These are phyloP conservation scores for Ceyx margarethae DNA, from an alignment of 2,113 vertebrate species.

Conservation along the genomic window DNA sequence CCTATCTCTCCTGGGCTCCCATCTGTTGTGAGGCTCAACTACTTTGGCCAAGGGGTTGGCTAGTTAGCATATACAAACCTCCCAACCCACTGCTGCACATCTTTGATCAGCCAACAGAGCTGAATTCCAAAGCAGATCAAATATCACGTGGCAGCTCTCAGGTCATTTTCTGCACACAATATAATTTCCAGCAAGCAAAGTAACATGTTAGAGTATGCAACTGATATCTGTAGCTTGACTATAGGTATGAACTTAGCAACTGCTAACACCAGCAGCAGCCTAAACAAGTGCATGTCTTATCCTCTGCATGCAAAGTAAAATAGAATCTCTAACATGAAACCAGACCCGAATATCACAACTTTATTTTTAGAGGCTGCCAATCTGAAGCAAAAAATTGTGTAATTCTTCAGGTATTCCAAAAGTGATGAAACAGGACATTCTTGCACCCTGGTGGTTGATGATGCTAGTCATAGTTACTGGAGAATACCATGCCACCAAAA, in stretches of 20 bases:
- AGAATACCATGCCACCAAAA: background rate
- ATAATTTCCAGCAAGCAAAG: background rate
- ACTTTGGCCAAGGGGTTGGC: background rate
- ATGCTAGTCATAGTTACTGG: background rate
- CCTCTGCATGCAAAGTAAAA: background rate
- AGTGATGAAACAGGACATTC: background rate
- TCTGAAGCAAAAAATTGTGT: background rate
- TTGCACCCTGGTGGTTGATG: background rate
- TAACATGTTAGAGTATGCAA: background rate
- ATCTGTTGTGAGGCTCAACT: fast-evolving
- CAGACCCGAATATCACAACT: fast-evolving
- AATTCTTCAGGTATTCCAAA: background rate
- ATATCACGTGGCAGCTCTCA: fast-evolving
- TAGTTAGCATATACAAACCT: fast-evolving
- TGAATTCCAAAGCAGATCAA: background rate
- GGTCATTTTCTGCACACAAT: background rate
- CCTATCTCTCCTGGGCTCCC: background rate
- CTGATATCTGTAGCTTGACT: fast-evolving
- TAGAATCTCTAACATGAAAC: background rate
- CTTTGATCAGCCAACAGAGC: background rate
- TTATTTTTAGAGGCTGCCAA: background rate
- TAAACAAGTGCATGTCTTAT: background rate
- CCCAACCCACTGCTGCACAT: background rate
- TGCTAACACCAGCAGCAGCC: background rate
- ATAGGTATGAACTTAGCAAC: background rate